Evolutionary conservation across 2,888 invertebrate genomes (phyloP).

Genomic region (Eupithecia subumbrata): DNA sequence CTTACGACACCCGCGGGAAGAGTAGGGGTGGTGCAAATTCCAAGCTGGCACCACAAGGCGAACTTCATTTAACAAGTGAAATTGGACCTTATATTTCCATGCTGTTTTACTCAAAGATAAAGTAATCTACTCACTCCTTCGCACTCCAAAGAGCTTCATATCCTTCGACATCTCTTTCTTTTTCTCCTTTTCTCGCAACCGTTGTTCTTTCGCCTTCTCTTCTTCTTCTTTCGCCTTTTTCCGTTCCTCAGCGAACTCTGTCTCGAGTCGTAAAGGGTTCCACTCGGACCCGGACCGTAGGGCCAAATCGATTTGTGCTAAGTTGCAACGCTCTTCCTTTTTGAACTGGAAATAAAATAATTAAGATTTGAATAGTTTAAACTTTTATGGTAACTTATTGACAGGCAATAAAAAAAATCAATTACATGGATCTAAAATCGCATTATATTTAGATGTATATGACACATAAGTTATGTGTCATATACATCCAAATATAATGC

Average conservation of each 20-base stretch:
- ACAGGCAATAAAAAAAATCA: too few relatives aligned
- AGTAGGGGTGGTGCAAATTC: too few relatives aligned
- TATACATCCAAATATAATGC: too few relatives aligned
- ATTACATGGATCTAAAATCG: too few relatives aligned
- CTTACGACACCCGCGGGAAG: too few relatives aligned
- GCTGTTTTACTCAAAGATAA: not conserved
- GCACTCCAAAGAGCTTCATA: slow-evolving; percentile 49
- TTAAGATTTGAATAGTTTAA: too few relatives aligned
- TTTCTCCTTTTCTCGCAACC: slow-evolving; percentile 75
- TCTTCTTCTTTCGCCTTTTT: slow-evolving; percentile 50
- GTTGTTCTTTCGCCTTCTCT: slow-evolving; percentile 49
- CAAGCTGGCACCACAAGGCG: too few relatives aligned
- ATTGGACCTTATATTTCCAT: too few relatives aligned
- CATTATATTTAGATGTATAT: too few relatives aligned
- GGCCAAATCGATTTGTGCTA: slow-evolving; percentile 89
- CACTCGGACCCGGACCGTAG: slow-evolving; percentile 88
- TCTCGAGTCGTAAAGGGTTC: slow-evolving; percentile 74
- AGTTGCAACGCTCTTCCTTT: slow-evolving; percentile 92
- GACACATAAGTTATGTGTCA: too few relatives aligned
- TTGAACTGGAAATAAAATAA: slow-evolving; percentile 85
- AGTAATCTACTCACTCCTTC: slow-evolving; percentile 54
- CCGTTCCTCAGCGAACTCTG: slow-evolving; percentile 65
- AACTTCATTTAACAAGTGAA: too few relatives aligned
- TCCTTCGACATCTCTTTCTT: slow-evolving; percentile 69
- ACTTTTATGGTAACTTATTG: too few relatives aligned